Evolutionary conservation across 2,113 vertebrate genomes (phyloP).

Genomic region (Bombycilla garrulus): DNA sequence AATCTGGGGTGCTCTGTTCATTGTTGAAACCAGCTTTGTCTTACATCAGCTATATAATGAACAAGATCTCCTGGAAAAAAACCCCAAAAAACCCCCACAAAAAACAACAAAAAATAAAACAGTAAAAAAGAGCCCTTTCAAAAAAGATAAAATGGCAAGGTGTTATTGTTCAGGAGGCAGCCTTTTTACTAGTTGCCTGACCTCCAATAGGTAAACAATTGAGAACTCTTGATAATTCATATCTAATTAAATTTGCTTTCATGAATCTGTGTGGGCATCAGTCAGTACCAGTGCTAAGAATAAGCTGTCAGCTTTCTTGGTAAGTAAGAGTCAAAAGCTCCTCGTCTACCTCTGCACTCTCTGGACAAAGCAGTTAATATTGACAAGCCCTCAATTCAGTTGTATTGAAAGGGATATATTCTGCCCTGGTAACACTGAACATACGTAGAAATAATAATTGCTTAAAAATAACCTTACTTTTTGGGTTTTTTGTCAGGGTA

Average conservation of each 20-base stretch:
- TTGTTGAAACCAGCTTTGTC: background rate
- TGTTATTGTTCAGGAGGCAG: background rate
- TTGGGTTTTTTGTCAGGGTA: background rate
- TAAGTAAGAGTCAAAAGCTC: background rate
- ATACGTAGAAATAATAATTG: background rate
- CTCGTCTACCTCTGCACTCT: background rate
- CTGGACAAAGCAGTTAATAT: background rate
- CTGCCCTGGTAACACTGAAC: background rate
- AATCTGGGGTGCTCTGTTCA: background rate
- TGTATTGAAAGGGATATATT: background rate
- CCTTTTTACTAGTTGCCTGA: background rate
- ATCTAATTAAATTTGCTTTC: background rate
- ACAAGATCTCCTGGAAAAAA: background rate
- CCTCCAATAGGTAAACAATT: background rate
- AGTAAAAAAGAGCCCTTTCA: background rate
- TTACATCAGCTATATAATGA: background rate
- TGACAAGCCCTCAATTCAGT: background rate
- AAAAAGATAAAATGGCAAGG: rapidly evolving
- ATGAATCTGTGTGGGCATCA: background rate
- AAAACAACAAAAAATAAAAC: background rate
- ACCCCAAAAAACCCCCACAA: too few species aligned
- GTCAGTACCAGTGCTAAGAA: background rate
- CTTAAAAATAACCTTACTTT: background rate
- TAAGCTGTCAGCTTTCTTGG: background rate
- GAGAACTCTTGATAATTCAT: background rate